A percentile compares a stretch with the other conserved stretches of the same genome.
These are phyloP conservation scores for Actinemys pallida DNA, from an alignment of 2,113 vertebrate genomes.

Conservation along the genomic window DNA sequence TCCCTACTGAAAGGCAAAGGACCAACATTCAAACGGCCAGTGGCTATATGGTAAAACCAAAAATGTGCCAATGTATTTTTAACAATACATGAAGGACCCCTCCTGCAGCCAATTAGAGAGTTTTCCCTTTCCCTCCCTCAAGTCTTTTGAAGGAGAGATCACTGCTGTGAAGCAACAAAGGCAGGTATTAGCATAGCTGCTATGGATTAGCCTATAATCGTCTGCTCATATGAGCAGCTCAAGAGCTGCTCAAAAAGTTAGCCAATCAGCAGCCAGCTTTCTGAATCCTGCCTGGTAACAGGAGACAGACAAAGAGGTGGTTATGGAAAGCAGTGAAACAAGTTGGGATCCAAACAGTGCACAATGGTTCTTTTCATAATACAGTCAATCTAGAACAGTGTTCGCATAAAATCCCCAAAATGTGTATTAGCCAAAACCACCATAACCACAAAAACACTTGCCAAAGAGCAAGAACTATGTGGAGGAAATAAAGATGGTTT, in stretches of 20 bases:
- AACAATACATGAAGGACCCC: accelerated
- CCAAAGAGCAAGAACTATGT: slow-evolving; percentile 7
- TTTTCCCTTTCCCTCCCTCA: background rate
- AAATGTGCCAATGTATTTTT: background rate
- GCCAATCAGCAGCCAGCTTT: slow-evolving; percentile 76
- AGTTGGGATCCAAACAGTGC: slow-evolving; percentile 32
- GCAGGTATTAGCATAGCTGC: slow-evolving; percentile 39
- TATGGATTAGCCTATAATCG: slow-evolving; percentile 49
- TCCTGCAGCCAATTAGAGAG: background rate
- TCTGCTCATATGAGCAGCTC: slow-evolving; percentile 64
- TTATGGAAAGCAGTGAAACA: slow-evolving; percentile 47
- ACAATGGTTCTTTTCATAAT: slow-evolving; percentile 45
- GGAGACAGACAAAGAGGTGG: slow-evolving; percentile 67
- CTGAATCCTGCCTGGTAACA: slow-evolving; percentile 80
- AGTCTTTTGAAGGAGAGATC: background rate
- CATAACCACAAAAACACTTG: background rate
- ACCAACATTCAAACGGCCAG: accelerated
- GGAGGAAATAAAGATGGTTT: background rate
- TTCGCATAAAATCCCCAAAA: slow-evolving; percentile 30
- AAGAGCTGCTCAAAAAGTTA: slow-evolving; percentile 48
- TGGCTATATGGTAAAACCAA: background rate
- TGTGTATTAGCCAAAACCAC: background rate
- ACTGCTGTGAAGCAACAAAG: slow-evolving; percentile 54
- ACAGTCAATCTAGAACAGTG: slow-evolving; percentile 71
- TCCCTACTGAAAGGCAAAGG: background rate